Conservation (phyloP, 2,113 vertebrate species). For the Dasypus novemcinctus region DNA sequence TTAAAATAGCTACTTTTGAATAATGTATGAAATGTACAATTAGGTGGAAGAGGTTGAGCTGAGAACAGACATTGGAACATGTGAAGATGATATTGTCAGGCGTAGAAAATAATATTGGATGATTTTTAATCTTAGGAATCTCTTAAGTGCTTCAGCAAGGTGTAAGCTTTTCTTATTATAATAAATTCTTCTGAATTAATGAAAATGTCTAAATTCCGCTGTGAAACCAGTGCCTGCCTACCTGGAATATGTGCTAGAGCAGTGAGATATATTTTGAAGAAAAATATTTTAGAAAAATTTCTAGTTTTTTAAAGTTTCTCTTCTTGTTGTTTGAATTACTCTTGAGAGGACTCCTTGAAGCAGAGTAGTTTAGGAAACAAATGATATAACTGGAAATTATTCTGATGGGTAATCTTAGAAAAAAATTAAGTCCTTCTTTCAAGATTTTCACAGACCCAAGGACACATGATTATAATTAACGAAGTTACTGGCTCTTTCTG, state of each 20-base stretch:
- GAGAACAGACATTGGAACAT: not conserved
- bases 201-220: not conserved
- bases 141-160: not conserved
- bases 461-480: not conserved
- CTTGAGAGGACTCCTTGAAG: not conserved
- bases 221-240: no score
- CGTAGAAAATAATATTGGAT: not conserved
- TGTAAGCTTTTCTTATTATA: not conserved
- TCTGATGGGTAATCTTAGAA: not conserved
- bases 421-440: not conserved
- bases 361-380: conserved; percentile 1
- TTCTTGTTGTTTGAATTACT: conserved; percentile 28
- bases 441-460: not conserved
- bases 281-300: conserved; percentile 25
- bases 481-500: not conserved
- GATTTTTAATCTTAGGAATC: not conserved
- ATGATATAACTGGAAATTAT: conserved; percentile 5
- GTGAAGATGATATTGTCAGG: not conserved
- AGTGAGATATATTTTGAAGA: conserved; percentile 7
- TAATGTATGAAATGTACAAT: not conserved
- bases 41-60: not conserved
- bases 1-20: not conserved
- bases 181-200: not conserved
- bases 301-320: not conserved
- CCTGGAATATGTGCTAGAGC: no score